phyloP scores from a whole-genome alignment of 1,140 invertebrate genomes.

The Belonocnema kinseyi region DNA sequence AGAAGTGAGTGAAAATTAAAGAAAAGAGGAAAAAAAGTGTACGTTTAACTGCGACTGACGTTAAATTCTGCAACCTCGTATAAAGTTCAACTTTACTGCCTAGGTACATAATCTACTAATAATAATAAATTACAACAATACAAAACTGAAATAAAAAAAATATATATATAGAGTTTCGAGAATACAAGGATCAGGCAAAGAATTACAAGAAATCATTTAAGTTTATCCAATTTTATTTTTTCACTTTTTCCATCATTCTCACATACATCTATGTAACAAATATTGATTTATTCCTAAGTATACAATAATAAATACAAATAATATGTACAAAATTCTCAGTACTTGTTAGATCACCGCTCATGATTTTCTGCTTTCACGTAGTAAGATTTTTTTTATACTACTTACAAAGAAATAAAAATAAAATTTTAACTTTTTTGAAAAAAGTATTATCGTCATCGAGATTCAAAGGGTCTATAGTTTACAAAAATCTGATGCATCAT shows the following conservation, averaged over 20 bases:
- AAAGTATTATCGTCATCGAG: too few relatives aligned
- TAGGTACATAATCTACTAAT: too few relatives aligned
- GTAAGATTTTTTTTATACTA: not conserved
- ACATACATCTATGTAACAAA: slow-evolving; percentile 44
- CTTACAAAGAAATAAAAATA: not conserved
- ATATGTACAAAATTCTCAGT: slow-evolving; percentile 56
- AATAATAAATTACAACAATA: too few relatives aligned
- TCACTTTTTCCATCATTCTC: slow-evolving; percentile 42
- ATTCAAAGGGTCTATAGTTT: not conserved
- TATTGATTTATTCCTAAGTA: slow-evolving; percentile 40
- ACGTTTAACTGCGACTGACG: too few relatives aligned
- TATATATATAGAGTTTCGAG: too few relatives aligned
- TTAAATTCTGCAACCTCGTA: too few relatives aligned
- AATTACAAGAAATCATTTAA: not conserved
- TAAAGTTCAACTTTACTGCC: too few relatives aligned
- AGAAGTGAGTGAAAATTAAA: too few relatives aligned
- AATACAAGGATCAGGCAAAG: not conserved
- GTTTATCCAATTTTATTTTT: slow-evolving; percentile 46
- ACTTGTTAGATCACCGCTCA: slow-evolving; percentile 22
- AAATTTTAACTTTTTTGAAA: too few relatives aligned
- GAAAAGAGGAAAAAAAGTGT: too few relatives aligned
- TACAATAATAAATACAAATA: slow-evolving; percentile 62
- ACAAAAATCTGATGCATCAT: not conserved
- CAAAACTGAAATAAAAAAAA: too few relatives aligned
- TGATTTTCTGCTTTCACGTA: not conserved